Evolutionary conservation across 2,797 vertebrate species (phyloP).

Genomic region (Lacerta bilineata): DNA sequence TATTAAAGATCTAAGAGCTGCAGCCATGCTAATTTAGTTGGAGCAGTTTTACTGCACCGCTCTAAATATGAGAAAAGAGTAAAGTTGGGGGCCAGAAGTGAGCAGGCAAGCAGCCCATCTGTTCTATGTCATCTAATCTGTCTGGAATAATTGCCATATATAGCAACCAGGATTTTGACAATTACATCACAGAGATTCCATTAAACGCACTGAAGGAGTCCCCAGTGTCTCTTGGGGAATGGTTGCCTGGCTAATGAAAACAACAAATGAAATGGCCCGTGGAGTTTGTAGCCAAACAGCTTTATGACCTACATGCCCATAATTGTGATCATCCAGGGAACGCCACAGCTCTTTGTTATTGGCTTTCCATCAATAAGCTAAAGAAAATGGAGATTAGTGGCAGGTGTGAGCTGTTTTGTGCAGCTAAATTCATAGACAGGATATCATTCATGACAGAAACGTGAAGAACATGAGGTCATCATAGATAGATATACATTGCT

Average conservation of each 20-base stretch:
- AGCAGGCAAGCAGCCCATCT: constrained; percentile 36
- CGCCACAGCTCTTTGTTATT: constrained; percentile 4
- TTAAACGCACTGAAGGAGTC: constrained; percentile 20
- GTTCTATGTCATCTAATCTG: not conserved
- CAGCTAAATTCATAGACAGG: constrained; percentile 34
- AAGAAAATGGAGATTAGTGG: constrained; percentile 5
- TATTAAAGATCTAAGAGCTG: not conserved
- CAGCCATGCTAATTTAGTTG: not conserved
- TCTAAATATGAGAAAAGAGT: not conserved
- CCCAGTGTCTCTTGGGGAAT: constrained; percentile 24
- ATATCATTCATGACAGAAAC: constrained; percentile 23
- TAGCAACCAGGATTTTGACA: not conserved
- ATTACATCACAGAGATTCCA: constrained; percentile 21
- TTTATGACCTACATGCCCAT: not conserved
- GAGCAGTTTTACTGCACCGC: not conserved
- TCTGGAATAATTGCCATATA: constrained; percentile 12
- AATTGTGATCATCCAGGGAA: constrained; percentile 18
- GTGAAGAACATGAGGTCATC: constrained; percentile 23
- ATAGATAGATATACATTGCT: constrained; percentile 18
- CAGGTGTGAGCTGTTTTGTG: constrained; percentile 20
- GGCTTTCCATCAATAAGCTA: not conserved
- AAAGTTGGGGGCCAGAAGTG: not conserved
- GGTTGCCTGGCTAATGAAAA: constrained; percentile 45
- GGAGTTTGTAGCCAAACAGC: not conserved
- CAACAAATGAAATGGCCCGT: constrained; percentile 36